A percentile compares a stretch with the other conserved stretches of the same genome.
phyloP scores from a whole-genome alignment of 1,140 invertebrate species.

The Apis florea region DNA sequence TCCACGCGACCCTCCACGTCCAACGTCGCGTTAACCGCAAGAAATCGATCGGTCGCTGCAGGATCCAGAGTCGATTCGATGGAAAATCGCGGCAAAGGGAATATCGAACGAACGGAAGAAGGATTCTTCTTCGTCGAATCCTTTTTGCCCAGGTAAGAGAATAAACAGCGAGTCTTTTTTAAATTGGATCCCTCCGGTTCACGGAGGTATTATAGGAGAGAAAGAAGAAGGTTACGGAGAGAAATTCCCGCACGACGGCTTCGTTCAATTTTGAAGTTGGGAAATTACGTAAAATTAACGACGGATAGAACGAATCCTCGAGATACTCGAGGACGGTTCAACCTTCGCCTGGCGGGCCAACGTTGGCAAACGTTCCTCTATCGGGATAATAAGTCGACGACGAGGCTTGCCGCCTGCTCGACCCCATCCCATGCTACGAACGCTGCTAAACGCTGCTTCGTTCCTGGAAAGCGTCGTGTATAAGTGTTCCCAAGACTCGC shows the following conservation, averaged over 20 bases:
- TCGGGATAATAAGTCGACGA: conserved; percentile 45
- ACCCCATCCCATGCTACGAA: conserved; percentile 24
- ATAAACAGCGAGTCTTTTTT: neutral
- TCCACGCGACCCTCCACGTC: conserved; percentile 44
- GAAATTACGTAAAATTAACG: neutral
- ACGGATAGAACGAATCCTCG: neutral
- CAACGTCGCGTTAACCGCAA: conserved; percentile 19
- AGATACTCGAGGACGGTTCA: neutral
- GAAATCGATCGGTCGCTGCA: neutral
- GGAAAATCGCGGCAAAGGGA: neutral
- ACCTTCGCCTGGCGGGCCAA: neutral
- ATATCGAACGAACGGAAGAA: conserved; percentile 14
- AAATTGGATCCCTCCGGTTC: conserved; percentile 4
- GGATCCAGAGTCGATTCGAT: neutral
- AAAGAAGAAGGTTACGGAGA: too few species aligned
- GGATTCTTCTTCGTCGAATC: neutral
- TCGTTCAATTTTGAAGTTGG: neutral
- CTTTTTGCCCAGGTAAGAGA: neutral
- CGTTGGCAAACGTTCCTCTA: neutral
- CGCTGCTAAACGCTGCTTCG: conserved; percentile 34
- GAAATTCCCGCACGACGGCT: neutral
- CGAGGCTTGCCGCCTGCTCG: conserved; percentile 13
- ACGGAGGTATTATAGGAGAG: neutral
- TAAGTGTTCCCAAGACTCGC: conserved; percentile 7
- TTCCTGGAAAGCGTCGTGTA: conserved; percentile 26